Percentiles rank a stretch among this genome's conserved stretches.
phyloP scores from a whole-genome alignment of 1,140 invertebrate species.

The Aethina tumida region DNA sequence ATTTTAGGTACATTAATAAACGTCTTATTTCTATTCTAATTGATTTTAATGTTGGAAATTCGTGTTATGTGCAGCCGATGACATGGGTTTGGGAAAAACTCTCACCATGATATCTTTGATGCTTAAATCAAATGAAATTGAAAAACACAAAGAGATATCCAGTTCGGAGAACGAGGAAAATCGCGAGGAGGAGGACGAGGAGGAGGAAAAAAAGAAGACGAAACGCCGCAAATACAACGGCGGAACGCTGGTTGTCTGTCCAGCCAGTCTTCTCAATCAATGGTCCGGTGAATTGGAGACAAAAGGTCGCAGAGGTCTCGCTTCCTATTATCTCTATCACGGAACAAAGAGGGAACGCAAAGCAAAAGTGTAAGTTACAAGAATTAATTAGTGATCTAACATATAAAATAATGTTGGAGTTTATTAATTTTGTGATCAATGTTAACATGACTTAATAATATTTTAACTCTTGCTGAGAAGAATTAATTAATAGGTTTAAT shows the following conservation, averaged over 20 bases:
- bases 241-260: slow-evolving; percentile 80
- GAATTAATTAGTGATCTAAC: slow-evolving; percentile 3
- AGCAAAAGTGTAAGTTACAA: slow-evolving; percentile 40
- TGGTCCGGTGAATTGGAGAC: slow-evolving; percentile 75
- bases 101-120: slow-evolving; percentile 83
- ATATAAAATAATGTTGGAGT: too few species aligned
- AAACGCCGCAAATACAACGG: slow-evolving; percentile 37
- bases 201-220: slow-evolving; percentile 21
- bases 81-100: slow-evolving; percentile 93
- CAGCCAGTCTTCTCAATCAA: slow-evolving; percentile 72
- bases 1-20: slow-evolving; percentile 39
- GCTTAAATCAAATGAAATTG: slow-evolving; percentile 34
- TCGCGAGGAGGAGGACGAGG: slow-evolving; percentile 21
- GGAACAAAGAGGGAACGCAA: slow-evolving; percentile 61
- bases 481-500: too few species aligned
- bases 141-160: slow-evolving; percentile 28
- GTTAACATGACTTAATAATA: too few species aligned
- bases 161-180: slow-evolving; percentile 9
- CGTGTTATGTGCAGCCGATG: slow-evolving; percentile 83
- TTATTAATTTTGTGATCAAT: too few species aligned
- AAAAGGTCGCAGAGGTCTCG: slow-evolving; percentile 47
- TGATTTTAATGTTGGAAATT: too few species aligned
- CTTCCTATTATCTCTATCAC: slow-evolving; percentile 69
- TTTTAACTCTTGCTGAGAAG: too few species aligned
- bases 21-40: slow-evolving; percentile 5